Conservation (phyloP, 2,113 vertebrate genomes). For the Phycodurus eques region DNA sequence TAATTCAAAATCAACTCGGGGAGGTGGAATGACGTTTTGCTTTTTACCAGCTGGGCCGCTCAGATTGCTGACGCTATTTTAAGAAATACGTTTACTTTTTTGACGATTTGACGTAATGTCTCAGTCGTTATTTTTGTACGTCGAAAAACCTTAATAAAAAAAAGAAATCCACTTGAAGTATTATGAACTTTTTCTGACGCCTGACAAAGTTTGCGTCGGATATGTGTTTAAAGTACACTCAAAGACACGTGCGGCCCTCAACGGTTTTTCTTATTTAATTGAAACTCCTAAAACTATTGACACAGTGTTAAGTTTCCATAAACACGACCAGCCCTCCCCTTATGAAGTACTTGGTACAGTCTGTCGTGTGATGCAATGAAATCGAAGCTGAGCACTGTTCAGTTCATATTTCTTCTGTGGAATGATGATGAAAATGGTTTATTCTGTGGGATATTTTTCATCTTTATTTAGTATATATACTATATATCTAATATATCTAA, state of each 20-base stretch:
- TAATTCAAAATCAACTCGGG: neutral
- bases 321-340: neutral
- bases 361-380: neutral
- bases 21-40: neutral
- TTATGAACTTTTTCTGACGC: neutral
- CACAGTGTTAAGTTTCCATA: too few relatives aligned
- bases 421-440: neutral
- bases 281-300: neutral
- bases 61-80: neutral
- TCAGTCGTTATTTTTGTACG: neutral
- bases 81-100: slow-evolving; percentile 3
- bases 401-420: neutral
- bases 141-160: neutral
- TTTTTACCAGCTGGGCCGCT: neutral
- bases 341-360: neutral
- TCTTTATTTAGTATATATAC: too few relatives aligned
- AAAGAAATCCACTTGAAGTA: neutral
- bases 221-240: neutral
- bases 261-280: neutral
- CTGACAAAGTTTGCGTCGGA: neutral
- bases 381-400: neutral
- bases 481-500: too few relatives aligned
- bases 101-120: slow-evolving; percentile 9
- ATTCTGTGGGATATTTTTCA: neutral
- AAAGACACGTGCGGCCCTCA: neutral